Conservation (phyloP, 2,113 vertebrate genomes). For the Nerophis ophidion region DNA sequence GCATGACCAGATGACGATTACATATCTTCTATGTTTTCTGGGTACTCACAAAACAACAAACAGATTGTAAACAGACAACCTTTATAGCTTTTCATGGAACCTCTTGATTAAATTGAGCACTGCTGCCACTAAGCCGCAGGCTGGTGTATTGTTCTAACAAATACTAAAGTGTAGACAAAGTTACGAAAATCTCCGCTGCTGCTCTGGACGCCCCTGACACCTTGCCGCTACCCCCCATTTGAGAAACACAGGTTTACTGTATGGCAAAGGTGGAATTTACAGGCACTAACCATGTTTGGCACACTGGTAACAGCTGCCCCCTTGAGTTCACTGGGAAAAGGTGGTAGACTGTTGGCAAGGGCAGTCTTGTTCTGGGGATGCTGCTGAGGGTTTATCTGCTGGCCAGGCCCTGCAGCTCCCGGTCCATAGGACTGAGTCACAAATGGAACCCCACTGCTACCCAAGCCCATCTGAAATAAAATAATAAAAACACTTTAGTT, state of each 20-base stretch:
- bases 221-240: no score
- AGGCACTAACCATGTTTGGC: constrained; percentile 87
- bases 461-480: constrained; percentile 79
- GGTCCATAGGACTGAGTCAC: constrained; percentile 82
- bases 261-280: constrained; percentile 4
- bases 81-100: no score
- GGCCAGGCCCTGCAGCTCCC: constrained; percentile 70
- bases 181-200: no score
- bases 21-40: no score
- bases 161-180: no score
- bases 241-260: not conserved
- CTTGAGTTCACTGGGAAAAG: constrained; percentile 90
- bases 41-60: no score
- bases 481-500: not conserved
- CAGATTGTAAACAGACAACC: no score
- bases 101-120: no score
- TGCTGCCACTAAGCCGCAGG: no score
- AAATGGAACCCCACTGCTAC: constrained; percentile 84
- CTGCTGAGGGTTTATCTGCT: constrained; percentile 82
- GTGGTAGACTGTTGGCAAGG: constrained; percentile 84
- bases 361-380: constrained; percentile 85
- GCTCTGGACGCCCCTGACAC: no score
- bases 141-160: no score
- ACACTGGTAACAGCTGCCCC: constrained; percentile 77
- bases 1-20: no score